Evolutionary conservation across 92 coral and sea anemone genomes (phyloP).

Genomic region (Muricea muricata): DNA sequence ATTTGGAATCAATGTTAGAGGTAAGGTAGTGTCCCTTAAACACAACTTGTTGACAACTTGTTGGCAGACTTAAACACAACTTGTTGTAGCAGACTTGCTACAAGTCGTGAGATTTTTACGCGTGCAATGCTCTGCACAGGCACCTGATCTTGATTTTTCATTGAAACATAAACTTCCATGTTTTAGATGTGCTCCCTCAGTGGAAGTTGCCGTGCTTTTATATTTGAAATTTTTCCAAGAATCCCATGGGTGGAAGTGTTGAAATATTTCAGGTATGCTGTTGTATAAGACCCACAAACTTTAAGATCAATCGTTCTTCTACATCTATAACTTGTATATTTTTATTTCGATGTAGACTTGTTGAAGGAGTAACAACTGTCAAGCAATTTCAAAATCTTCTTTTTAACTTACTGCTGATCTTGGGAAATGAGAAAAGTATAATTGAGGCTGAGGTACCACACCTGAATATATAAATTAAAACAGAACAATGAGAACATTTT

Average conservation of each 20-base stretch:
- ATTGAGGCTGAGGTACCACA: conserved; percentile 73
- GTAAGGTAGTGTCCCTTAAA: no score
- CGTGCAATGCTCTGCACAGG: not conserved
- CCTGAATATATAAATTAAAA: not conserved
- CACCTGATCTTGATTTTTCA: not conserved
- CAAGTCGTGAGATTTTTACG: no score
- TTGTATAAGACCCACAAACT: not conserved
- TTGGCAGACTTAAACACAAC: no score
- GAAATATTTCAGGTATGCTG: conserved; percentile 65
- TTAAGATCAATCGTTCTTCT: not conserved
- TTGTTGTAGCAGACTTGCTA: no score
- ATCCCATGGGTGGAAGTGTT: conserved; percentile 83
- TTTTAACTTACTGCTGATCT: conserved; percentile 80
- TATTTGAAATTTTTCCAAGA: conserved; percentile 85
- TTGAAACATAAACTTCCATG: not conserved
- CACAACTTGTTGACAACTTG: no score
- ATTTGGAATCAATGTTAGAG: conserved; percentile 88
- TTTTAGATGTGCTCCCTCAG: conserved; percentile 68
- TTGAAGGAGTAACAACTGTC: not conserved
- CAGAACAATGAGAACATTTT: not conserved
- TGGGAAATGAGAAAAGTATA: conserved; percentile 73
- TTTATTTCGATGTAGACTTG: not conserved
- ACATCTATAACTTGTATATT: not conserved
- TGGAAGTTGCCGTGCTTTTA: conserved; percentile 77
- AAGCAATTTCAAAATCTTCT: conserved; percentile 69